phyloP scores from a whole-genome alignment of 2,888 invertebrate genomes.

The Matsumyia berberina region DNA sequence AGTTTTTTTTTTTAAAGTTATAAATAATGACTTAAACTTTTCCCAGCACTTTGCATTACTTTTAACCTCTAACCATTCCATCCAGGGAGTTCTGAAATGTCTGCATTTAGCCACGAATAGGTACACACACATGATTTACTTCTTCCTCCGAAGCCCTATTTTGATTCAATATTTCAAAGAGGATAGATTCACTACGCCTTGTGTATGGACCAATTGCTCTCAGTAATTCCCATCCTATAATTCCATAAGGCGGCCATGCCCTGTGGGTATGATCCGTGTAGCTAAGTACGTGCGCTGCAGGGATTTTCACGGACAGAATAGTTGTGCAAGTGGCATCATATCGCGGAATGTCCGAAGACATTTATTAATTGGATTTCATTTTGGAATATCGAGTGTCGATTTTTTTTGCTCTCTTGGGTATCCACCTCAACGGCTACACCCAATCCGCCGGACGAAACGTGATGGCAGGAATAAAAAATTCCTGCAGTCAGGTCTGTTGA shows the following conservation, averaged over 20 bases:
- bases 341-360: slow-evolving; percentile 71
- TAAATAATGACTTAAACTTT: slow-evolving; percentile 32
- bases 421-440: slow-evolving; percentile 40
- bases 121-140: slow-evolving; percentile 51
- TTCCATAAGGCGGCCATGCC: slow-evolving; percentile 40
- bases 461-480: slow-evolving; percentile 40
- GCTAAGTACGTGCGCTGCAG: slow-evolving; percentile 44
- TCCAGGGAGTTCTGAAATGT: background rate
- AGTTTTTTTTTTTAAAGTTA: no score
- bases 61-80: background rate
- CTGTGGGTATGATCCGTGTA: slow-evolving; percentile 43
- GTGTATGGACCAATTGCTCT: slow-evolving; percentile 66
- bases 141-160: slow-evolving; percentile 68
- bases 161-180: slow-evolving; percentile 72
- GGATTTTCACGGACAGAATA: slow-evolving; percentile 32
- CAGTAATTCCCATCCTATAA: slow-evolving; percentile 63
- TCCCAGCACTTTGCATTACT: background rate
- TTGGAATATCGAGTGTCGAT: slow-evolving; percentile 72
- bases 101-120: slow-evolving; percentile 1
- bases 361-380: slow-evolving; percentile 76
- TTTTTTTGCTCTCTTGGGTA: slow-evolving; percentile 35
- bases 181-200: slow-evolving; percentile 66
- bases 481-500: slow-evolving; percentile 48
- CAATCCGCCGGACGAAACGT: slow-evolving; percentile 21
- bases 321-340: slow-evolving; percentile 68